Conservation (phyloP, 2,888 invertebrate genomes). For the Drosophila emarginata region DNA sequence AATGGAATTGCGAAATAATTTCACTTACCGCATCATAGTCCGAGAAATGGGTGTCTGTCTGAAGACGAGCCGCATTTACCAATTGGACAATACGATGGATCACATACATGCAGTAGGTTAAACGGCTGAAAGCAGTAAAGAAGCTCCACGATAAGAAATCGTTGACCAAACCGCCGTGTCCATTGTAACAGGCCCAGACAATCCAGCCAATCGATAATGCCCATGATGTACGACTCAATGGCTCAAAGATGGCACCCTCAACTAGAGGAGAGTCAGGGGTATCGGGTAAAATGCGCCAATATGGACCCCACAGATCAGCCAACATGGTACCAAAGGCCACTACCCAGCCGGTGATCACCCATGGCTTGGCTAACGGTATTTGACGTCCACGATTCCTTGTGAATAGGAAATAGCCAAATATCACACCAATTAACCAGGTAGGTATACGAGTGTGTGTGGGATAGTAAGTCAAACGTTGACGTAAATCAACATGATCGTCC, state of each 20-base stretch:
- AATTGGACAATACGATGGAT: conserved; percentile 80
- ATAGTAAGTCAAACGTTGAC: conserved; percentile 80
- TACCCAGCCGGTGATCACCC: conserved; percentile 79
- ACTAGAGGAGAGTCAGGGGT: conserved; percentile 67
- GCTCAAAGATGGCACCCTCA: conserved; percentile 81
- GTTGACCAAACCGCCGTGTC: conserved; percentile 80
- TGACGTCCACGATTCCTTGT: conserved; percentile 77
- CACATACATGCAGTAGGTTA: conserved; percentile 81
- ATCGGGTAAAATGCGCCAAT: conserved; percentile 75
- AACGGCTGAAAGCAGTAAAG: conserved; percentile 80
- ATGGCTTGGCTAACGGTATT: conserved; percentile 72
- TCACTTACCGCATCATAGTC: conserved; percentile 79
- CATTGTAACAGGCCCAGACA: conserved; percentile 82
- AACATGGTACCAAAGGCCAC: conserved; percentile 76
- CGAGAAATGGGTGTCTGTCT: conserved; percentile 79
- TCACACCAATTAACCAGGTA: conserved; percentile 82
- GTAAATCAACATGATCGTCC: conserved; percentile 77
- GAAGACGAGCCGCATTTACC: conserved; percentile 75
- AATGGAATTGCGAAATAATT: neutral
- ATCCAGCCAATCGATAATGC: conserved; percentile 80
- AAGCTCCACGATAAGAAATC: conserved; percentile 80
- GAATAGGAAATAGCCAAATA: conserved; percentile 81
- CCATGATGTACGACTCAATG: conserved; percentile 79
- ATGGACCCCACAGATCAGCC: conserved; percentile 79
- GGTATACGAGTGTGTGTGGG: conserved; percentile 81